Evolutionary conservation across 2,888 invertebrate genomes (phyloP), one percentile per base, ranked within the genome.

Genomic region (Conus canariensis): DNA sequence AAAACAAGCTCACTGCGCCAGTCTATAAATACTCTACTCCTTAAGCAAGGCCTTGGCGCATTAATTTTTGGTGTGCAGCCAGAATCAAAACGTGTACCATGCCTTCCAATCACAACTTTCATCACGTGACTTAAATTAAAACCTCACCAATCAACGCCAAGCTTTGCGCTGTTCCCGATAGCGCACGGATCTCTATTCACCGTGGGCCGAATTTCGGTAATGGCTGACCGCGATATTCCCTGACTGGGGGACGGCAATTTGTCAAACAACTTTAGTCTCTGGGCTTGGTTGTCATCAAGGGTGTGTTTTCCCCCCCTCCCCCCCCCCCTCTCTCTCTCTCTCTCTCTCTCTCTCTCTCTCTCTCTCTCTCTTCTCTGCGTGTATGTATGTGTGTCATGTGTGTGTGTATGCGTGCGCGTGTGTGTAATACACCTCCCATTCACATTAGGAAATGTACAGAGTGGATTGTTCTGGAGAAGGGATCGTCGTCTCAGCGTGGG

Each of bases 311-410:
- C 9, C 25, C 45, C 30, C 45, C 30, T 1, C 10, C 10, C 80
- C 10, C 30, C 7, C 80, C 16, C 4, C 8, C 12, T 30, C 80
- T 25, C 25, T 9, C 45, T 9, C 25, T 30, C 80, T 30, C 80
- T 14, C 16, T 80, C 80, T 30, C 8, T 30, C 30, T 80, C 80
- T 80, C 80, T 80, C 80, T 80, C 30, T 30, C 60, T 4, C 3
- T 4, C 2, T 45, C 2, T 45, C 2, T 45, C 0, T 1, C 4
- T 1, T 4, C 2, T 45, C 2, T 45, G 45, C 3, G 45, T 45
- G 45, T 45, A 3, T 45, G 45, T 45, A 4, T 45, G 45, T 45
- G 45, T 45, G 45, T 45, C 2, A 3, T 45, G 45, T 45, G 45
- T 45, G 45, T 45, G 45, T 45, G 45, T 45, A 2, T 30, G 30